Evolutionary conservation across 1,140 invertebrate genomes (phyloP).

Genomic region (Hirudo medicinalis): DNA sequence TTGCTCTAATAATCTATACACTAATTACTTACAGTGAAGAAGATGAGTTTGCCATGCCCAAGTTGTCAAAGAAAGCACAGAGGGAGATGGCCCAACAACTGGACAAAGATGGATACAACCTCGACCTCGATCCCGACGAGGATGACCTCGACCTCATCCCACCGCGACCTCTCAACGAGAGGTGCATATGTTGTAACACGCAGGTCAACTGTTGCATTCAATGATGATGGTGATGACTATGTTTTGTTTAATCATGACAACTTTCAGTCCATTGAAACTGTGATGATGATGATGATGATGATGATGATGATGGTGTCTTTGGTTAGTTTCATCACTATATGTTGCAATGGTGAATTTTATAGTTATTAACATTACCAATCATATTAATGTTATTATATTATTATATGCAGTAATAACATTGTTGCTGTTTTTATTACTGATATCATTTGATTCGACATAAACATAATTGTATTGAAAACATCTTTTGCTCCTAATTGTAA

Average conservation of each 20-base stretch:
- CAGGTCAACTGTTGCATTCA: conserved; percentile 22
- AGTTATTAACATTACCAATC: too few species aligned
- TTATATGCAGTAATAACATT: too few species aligned
- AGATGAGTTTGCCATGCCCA: conserved; percentile 38
- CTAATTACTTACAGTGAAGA: conserved; percentile 28
- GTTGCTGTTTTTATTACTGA: too few species aligned
- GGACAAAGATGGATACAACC: conserved; percentile 41
- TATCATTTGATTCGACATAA: too few species aligned
- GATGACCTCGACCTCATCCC: conserved; percentile 47
- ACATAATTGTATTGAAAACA: too few species aligned
- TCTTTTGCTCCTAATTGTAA: too few species aligned
- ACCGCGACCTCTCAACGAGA: conserved; percentile 40
- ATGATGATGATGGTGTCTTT: background rate
- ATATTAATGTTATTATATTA: too few species aligned
- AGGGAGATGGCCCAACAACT: conserved; percentile 39
- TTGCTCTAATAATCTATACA: background rate
- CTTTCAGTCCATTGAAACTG: background rate
- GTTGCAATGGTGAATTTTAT: too few species aligned
- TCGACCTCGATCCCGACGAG: conserved; percentile 47
- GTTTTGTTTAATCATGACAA: background rate
- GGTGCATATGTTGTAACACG: conserved; percentile 38
- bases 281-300: conserved; percentile 5
- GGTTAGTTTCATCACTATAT: too few species aligned
- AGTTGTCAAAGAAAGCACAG: conserved; percentile 32
- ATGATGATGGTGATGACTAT: conserved; percentile 15